Evolutionary conservation across 2,113 vertebrate genomes (phyloP), one percentile per base, ranked within the genome.

Genomic region (Amphiprion percula): DNA sequence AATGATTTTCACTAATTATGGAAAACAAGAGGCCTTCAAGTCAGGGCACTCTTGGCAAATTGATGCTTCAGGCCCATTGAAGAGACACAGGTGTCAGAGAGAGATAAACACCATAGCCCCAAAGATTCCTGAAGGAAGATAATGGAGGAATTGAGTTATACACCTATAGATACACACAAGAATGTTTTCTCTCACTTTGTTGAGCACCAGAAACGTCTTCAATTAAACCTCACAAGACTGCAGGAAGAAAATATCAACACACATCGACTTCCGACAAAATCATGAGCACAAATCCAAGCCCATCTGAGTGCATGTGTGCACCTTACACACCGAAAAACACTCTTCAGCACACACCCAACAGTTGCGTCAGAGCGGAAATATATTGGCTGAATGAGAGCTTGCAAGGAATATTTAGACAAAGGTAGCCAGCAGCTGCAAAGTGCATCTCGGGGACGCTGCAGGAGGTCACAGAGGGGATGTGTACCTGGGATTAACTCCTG

Each of bases 131-230:
- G 68, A 66, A 68, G 30, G 30, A 68, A 80, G 61, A 90, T 77
- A 89, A 84, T 74, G 49, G 72, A 77, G 56, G 49, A n/a, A 56
- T 70, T 77, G 72, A 92, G 86, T 85, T 68, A 85, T 68, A 64
- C 58, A 74, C 72, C 55, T 53, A 58, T 28, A 74, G 63, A 81
- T 68, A 39, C 72, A 64, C 50, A 65, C 73, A 71, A 77, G 78
- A 44, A 60, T 24, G 68, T 21, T 16, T 65, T 75, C 75, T 76
- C 87, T 80, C 62, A 61, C 68, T 71, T 73, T 44, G 44, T 49
- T 74, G 69, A 74, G 64, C 10, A 55, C 33, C 71, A 37, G 30
- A 63, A 76, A 64, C 56, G 30, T 61, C 41, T 14, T 55, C 10
- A 74, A 58, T n/a, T 67, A 58, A 26, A 79, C 44, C 50, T 17